A percentile compares a stretch with the other conserved stretches of the same genome.
Conservation (phyloP, 1,140 invertebrate species). For the Stenopsyche tienmushanensis region DNA sequence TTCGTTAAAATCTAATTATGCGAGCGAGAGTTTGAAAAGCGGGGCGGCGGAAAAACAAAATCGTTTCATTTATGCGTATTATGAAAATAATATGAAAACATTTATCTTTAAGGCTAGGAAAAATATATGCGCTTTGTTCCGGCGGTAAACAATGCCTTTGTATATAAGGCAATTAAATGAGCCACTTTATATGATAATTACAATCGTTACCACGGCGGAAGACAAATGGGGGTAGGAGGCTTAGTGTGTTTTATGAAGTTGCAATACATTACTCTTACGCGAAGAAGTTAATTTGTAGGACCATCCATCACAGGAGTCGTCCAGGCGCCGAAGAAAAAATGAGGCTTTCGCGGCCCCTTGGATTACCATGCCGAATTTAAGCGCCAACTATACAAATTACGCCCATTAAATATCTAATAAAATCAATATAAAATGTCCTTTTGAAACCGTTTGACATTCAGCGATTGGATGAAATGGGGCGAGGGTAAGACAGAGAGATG, state of each 20-base stretch:
- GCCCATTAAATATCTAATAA: too few species aligned
- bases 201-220: neutral
- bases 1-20: conserved; percentile 31
- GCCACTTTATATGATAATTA: conserved; percentile 10
- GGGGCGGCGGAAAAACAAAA: conserved; percentile 16
- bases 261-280: neutral
- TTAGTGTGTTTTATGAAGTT: neutral
- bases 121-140: conserved; percentile 5
- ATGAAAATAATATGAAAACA: conserved; percentile 23
- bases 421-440: too few species aligned
- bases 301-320: too few species aligned
- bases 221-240: neutral
- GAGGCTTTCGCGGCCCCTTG: too few species aligned
- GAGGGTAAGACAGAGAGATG: too few species aligned
- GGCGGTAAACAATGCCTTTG: neutral
- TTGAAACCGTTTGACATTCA: too few species aligned
- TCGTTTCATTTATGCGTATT: conserved; percentile 20
- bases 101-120: neutral
- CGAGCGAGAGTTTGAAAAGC: conserved; percentile 23
- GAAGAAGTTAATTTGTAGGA: neutral
- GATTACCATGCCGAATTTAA: too few species aligned
- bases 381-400: too few species aligned
- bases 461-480: too few species aligned
- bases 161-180: conserved; percentile 6
- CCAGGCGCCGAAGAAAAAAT: too few species aligned